Percentiles rank a stretch among this genome's conserved stretches.
Evolutionary conservation across 2,888 invertebrate species (phyloP).

Genomic region (Philopedon plagiatum): DNA sequence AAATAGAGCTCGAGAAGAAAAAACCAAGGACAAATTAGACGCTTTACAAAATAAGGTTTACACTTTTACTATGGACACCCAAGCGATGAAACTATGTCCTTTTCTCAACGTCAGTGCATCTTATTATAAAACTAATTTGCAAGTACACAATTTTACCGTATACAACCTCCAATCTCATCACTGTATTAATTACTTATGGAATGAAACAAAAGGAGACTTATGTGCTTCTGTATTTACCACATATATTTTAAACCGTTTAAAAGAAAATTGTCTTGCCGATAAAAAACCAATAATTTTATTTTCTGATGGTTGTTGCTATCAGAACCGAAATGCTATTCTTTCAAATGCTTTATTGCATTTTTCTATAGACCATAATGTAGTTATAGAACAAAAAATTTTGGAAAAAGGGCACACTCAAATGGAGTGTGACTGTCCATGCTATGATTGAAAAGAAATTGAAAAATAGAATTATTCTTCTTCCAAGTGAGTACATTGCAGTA

Average conservation of each 20-base stretch:
- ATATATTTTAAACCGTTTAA: not conserved
- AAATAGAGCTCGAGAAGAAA: not conserved
- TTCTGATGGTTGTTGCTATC: no score
- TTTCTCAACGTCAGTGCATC: constrained; percentile 46
- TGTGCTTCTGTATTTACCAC: not conserved
- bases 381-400: no score
- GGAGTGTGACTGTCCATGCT: no score
- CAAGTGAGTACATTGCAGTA: no score
- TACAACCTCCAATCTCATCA: constrained; percentile 34
- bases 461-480: no score
- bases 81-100: constrained; percentile 40
- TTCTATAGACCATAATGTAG: no score
- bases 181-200: constrained; percentile 31
- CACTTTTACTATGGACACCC: no score
- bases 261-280: not conserved
- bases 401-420: no score
- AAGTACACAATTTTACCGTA: constrained; percentile 52
- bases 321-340: no score
- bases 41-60: not conserved
- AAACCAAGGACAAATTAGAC: not conserved
- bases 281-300: not conserved
- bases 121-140: constrained; percentile 51
- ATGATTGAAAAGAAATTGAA: no score
- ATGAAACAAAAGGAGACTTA: constrained; percentile 14
- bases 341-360: no score